Evolutionary conservation across 2,888 invertebrate species (phyloP).

Genomic region (Lomographa bimaculata): DNA sequence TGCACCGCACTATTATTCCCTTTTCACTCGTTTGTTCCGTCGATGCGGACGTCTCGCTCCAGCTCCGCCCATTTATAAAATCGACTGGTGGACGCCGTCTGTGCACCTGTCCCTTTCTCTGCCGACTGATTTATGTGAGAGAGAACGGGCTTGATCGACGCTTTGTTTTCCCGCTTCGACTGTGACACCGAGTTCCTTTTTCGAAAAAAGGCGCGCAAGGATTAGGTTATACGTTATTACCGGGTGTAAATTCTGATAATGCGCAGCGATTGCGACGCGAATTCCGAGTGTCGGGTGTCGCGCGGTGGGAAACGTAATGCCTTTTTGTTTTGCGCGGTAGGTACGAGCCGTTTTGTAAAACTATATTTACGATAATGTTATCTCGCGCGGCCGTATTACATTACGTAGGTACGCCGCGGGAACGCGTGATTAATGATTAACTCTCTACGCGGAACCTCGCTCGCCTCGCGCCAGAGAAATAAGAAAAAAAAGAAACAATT

Average conservation of each 20-base stretch:
- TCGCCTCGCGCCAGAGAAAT: conserved; percentile 24
- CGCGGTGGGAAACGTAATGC: conserved; percentile 55
- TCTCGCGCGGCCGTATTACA: conserved; percentile 66
- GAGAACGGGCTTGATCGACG: conserved; percentile 82
- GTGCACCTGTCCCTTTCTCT: conserved; percentile 80
- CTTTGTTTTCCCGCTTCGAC: conserved; percentile 75
- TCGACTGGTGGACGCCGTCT: conserved; percentile 74
- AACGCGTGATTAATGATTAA: conserved; percentile 67
- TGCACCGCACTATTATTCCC: conserved; percentile 76
- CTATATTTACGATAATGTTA: conserved; percentile 79
- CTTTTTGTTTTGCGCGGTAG: conserved; percentile 66
- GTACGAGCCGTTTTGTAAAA: conserved; percentile 70
- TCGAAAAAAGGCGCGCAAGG: conserved; percentile 59
- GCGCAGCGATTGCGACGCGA: conserved; percentile 66
- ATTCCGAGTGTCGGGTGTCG: conserved; percentile 68
- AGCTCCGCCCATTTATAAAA: conserved; percentile 83
- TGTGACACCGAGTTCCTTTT: conserved; percentile 57
- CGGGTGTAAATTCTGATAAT: conserved; percentile 71
- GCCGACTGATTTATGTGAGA: conserved; percentile 81
- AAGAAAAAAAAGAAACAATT: conserved; percentile 51
- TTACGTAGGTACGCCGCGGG: conserved; percentile 60
- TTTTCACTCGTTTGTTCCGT: conserved; percentile 78
- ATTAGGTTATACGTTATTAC: conserved; percentile 40
- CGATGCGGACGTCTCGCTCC: conserved; percentile 73
- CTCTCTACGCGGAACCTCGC: conserved; percentile 53